These are phyloP conservation scores for Drosophila leontia DNA, from an alignment of 1,140 invertebrate genomes.

Conservation along the genomic window DNA sequence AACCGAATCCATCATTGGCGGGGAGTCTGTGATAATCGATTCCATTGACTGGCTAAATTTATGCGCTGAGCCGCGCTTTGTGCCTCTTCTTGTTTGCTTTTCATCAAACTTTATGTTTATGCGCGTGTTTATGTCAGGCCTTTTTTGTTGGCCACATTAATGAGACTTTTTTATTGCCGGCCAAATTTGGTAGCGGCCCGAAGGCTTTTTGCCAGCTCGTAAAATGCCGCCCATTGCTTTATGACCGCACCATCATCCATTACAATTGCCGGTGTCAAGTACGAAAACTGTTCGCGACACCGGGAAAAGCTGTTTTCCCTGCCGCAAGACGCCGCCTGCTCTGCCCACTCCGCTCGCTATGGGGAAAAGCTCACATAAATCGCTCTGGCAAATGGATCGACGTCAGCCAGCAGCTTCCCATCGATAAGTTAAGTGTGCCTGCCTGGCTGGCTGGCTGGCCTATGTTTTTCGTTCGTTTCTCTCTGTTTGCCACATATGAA, in stretches of 20 bases:
- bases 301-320: slow-evolving; percentile 43
- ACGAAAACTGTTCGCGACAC: background rate
- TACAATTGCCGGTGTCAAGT: slow-evolving; percentile 42
- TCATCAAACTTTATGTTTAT: slow-evolving; percentile 65
- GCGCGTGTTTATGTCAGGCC: slow-evolving; percentile 51
- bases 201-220: slow-evolving; percentile 50
- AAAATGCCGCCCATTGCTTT: slow-evolving; percentile 55
- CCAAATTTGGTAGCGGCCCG: slow-evolving; percentile 46
- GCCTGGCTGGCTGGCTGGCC: slow-evolving; percentile 4
- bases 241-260: slow-evolving; percentile 22
- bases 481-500: slow-evolving; percentile 67
- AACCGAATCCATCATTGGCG: slow-evolving; percentile 28
- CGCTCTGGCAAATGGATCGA: slow-evolving; percentile 67
- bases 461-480: slow-evolving; percentile 4
- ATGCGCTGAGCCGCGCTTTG: slow-evolving; percentile 27
- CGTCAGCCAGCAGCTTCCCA: slow-evolving; percentile 69
- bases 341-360: background rate
- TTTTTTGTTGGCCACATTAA: slow-evolving; percentile 59
- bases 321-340: background rate
- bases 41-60: slow-evolving; percentile 49
- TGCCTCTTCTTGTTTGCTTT: slow-evolving; percentile 33
- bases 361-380: slow-evolving; percentile 50
- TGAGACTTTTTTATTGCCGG: slow-evolving; percentile 54
- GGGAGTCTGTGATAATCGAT: slow-evolving; percentile 33
- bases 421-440: slow-evolving; percentile 56